Conservation (phyloP, 1,140 invertebrate species). For the Atta colombica region DNA sequence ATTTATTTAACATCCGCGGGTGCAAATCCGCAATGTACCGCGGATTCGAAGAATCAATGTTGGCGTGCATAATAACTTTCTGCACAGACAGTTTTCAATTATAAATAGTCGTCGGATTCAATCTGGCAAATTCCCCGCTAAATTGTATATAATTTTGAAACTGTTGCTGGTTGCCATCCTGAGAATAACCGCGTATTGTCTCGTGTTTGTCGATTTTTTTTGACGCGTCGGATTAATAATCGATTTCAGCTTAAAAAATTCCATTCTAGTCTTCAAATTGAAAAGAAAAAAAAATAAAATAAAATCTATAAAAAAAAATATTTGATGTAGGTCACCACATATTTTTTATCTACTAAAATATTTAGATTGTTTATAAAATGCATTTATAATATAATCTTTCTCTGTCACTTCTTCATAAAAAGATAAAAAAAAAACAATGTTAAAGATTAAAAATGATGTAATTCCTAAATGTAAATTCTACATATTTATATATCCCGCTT, state of each 20-base stretch:
- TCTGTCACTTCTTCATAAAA: neutral
- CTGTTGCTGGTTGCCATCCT: constrained; percentile 46
- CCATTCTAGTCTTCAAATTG: neutral
- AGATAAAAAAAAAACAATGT: neutral
- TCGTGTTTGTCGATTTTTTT: neutral
- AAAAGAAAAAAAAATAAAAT: neutral
- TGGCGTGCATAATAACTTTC: constrained; percentile 18
- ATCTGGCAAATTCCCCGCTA: constrained; percentile 69
- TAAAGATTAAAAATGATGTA: neutral
- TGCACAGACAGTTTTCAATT: constrained; percentile 62
- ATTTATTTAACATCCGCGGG: constrained; percentile 8
- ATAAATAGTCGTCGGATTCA: constrained; percentile 65
- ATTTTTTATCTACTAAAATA: neutral
- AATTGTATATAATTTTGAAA: constrained; percentile 67
- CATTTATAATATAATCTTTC: neutral
- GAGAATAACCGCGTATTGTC: neutral
- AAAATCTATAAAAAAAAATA: neutral
- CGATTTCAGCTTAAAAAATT: neutral
- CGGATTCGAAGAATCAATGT: constrained; percentile 52
- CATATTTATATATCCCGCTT: neutral
- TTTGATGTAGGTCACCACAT: neutral
- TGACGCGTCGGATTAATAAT: neutral
- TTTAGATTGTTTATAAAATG: neutral
- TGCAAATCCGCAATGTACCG: neutral
- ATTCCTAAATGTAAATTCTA: neutral